Conservation (phyloP, 2,797 vertebrate genomes). For the Cottoperca gobio region DNA sequence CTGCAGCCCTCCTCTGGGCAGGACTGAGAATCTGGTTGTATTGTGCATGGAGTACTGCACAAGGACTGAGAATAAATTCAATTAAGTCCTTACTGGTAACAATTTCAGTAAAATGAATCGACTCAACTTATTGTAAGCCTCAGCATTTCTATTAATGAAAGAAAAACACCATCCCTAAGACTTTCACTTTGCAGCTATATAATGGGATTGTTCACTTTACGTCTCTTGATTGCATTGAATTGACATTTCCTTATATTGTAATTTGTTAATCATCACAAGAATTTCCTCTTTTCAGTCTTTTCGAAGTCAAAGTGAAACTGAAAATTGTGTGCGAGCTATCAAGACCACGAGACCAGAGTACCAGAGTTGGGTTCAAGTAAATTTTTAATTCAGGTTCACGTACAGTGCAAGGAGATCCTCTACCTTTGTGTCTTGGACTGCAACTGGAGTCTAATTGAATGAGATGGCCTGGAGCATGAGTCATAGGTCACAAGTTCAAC, state of each 20-base stretch:
- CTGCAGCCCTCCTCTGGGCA: constrained; percentile 49
- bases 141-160: constrained; percentile 70
- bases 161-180: constrained; percentile 54
- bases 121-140: constrained; percentile 67
- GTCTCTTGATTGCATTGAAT: constrained; percentile 56
- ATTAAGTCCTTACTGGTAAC: constrained; percentile 65
- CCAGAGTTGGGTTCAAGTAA: constrained; percentile 21
- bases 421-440: constrained; percentile 35
- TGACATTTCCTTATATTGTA: constrained; percentile 44
- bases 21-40: constrained; percentile 59
- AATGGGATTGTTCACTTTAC: constrained; percentile 59
- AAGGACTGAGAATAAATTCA: constrained; percentile 61
- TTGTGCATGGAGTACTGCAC: constrained; percentile 51
- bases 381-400: constrained; percentile 50
- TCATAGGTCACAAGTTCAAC: constrained; percentile 68
- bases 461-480: constrained; percentile 43
- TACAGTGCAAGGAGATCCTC: constrained; percentile 21
- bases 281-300: constrained; percentile 33
- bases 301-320: constrained; percentile 24
- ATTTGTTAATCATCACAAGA: constrained; percentile 46
- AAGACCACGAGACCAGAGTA: constrained; percentile 5
- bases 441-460: constrained; percentile 65
- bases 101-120: constrained; percentile 70
- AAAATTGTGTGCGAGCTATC: constrained; percentile 1
- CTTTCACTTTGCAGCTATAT: constrained; percentile 56